Conservation (phyloP, 1,140 invertebrate genomes). For the Muscidifurax raptorellus region DNA sequence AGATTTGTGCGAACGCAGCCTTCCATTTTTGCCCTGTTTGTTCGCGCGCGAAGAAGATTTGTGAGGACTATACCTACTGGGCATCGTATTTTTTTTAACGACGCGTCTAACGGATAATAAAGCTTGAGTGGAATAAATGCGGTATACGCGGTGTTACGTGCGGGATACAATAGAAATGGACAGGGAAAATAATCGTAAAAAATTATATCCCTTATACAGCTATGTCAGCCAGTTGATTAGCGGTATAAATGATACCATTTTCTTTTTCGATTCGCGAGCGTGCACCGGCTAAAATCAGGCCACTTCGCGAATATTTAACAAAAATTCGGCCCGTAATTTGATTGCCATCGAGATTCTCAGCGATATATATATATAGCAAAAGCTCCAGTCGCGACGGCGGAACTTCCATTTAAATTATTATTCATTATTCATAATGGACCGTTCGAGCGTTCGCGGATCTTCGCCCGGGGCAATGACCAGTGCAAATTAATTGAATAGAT, state of each 20-base stretch:
- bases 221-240: neutral
- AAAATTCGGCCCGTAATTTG: neutral
- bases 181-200: neutral
- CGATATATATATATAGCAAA: neutral
- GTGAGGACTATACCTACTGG: neutral
- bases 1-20: neutral
- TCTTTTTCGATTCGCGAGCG: too few species aligned
- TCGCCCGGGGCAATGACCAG: neutral
- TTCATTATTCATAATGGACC: slow-evolving; percentile 2
- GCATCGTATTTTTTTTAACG: neutral
- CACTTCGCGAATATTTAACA: neutral
- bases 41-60: neutral
- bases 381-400: neutral
- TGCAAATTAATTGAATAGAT: neutral
- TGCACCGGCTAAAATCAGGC: too few species aligned
- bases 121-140: neutral
- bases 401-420: neutral
- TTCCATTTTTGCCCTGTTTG: neutral
- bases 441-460: neutral
- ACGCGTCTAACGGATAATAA: neutral
- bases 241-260: too few species aligned
- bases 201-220: neutral
- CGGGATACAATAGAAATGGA: neutral
- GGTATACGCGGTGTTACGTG: too few species aligned
- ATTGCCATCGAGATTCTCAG: neutral